Conservation (phyloP, 2,113 vertebrate genomes). For the Gymnorhina tibicen region DNA sequence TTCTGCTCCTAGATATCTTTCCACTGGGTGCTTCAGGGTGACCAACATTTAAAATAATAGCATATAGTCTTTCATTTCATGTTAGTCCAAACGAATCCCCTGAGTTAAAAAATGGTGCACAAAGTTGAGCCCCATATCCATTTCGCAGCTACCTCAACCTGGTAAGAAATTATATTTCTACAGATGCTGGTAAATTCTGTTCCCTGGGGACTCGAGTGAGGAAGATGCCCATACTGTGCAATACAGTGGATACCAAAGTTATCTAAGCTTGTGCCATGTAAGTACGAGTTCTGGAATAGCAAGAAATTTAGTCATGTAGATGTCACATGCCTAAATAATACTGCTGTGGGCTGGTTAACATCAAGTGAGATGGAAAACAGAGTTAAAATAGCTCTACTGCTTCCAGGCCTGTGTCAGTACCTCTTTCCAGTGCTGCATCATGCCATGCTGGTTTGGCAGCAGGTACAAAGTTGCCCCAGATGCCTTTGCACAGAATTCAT, state of each 20-base stretch:
- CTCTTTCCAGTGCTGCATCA: neutral
- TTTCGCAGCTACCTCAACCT: neutral
- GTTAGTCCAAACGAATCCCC: neutral
- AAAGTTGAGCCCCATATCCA: neutral
- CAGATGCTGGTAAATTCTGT: neutral
- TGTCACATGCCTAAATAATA: neutral
- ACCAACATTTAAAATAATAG: neutral
- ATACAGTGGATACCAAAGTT: neutral
- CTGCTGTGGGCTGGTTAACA: neutral
- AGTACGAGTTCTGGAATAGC: neutral
- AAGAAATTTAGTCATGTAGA: neutral
- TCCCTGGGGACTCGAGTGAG: neutral
- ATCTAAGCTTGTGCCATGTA: neutral
- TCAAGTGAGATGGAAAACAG: neutral
- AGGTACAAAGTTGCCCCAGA: neutral
- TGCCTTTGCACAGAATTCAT: neutral
- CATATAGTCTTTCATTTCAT: neutral
- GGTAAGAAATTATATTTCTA: neutral
- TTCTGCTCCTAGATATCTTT: neutral
- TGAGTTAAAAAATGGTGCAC: neutral
- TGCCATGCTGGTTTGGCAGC: neutral
- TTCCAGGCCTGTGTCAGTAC: neutral
- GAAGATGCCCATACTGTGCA: neutral
- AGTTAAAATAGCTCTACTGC: neutral
- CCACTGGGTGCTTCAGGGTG: neutral